A percentile compares a stretch with the other conserved stretches of the same genome.
These are phyloP conservation scores for Trachelus stipa DNA, from an alignment of 2,888 invertebrate genomes.

Conservation along the genomic window DNA sequence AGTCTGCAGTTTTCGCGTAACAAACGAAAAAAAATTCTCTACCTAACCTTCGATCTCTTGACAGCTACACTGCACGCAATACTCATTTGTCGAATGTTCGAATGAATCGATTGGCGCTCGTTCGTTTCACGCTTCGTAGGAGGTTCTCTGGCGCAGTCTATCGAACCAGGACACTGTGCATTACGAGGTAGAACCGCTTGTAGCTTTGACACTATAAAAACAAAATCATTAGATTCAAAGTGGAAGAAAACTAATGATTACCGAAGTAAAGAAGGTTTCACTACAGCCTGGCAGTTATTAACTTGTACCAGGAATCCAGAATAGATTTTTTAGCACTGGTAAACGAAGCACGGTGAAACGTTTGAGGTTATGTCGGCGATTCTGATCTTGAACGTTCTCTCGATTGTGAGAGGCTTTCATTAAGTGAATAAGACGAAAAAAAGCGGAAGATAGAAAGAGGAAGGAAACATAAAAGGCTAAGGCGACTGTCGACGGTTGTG, in stretches of 20 bases:
- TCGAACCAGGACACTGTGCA: background rate
- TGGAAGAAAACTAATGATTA: background rate
- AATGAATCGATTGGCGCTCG: background rate
- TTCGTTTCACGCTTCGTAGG: background rate
- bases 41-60: background rate
- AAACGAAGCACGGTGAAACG: slow-evolving; percentile 21
- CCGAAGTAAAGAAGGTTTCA: background rate
- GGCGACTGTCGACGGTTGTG: background rate
- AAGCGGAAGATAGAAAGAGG: slow-evolving; percentile 32
- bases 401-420: slow-evolving; percentile 33
- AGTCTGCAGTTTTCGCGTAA: background rate
- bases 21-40: background rate
- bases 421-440: slow-evolving; percentile 15
- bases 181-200: background rate
- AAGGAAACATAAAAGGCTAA: background rate
- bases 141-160: background rate
- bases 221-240: background rate
- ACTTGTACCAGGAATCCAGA: background rate
- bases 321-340: background rate
- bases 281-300: background rate
- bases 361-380: slow-evolving; percentile 32
- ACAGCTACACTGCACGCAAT: background rate
- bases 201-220: background rate
- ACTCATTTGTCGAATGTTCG: background rate
- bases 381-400: slow-evolving; percentile 55